Conservation (phyloP, 2,113 vertebrate genomes). For the Erythrocercus mccallii region DNA sequence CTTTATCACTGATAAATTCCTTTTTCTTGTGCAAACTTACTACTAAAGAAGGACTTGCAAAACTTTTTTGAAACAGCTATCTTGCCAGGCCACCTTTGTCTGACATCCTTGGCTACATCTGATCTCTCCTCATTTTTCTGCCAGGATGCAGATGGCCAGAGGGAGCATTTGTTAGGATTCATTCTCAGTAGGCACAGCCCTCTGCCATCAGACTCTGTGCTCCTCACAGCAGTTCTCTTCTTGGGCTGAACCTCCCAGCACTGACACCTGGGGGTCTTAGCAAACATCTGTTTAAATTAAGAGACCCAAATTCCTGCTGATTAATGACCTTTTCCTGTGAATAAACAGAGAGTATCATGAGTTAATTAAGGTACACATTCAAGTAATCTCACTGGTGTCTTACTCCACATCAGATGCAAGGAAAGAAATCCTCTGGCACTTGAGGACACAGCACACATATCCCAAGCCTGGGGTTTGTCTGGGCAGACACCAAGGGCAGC, state of each 20-base stretch:
- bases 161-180: not conserved
- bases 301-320: slow-evolving; percentile 23
- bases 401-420: not conserved
- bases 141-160: not conserved
- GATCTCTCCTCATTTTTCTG: not conserved
- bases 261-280: not conserved
- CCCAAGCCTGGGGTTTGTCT: not conserved
- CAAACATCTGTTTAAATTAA: slow-evolving; percentile 28
- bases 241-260: not conserved
- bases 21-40: not conserved
- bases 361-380: slow-evolving; percentile 30
- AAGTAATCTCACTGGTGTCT: slow-evolving; percentile 18
- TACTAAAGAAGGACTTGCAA: not conserved
- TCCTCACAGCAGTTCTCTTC: not conserved
- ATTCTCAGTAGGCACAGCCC: not conserved
- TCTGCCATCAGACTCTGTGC: not conserved
- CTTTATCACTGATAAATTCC: not conserved
- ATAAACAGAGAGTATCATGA: slow-evolving; percentile 27
- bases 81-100: not conserved
- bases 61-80: not conserved
- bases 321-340: slow-evolving; percentile 21
- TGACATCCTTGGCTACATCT: not conserved
- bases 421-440: not conserved
- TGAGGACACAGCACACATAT: not conserved
- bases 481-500: not conserved